Conservation (phyloP, 2,888 invertebrate genomes). For the Syrphus vitripennis region DNA sequence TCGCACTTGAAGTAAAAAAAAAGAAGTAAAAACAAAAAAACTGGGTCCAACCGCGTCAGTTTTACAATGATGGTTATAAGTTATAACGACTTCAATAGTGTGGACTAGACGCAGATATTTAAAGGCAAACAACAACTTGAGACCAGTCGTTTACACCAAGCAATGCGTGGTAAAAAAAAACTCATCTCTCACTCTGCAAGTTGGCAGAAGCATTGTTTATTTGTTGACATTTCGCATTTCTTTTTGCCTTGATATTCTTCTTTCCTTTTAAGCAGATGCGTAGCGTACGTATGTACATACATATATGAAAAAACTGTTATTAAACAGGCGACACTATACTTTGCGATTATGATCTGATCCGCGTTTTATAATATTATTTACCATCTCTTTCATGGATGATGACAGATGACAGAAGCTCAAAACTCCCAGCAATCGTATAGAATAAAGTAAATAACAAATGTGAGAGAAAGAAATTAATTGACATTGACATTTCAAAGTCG, state of each 20-base stretch:
- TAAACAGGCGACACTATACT: constrained; percentile 2
- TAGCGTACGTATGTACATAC: too few species aligned
- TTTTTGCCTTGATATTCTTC: constrained; percentile 14
- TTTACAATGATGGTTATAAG: constrained; percentile 42
- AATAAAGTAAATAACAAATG: too few species aligned
- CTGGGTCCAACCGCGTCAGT: not conserved
- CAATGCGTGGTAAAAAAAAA: constrained; percentile 14
- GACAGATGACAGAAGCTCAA: constrained; percentile 16
- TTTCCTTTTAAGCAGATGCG: constrained; percentile 27
- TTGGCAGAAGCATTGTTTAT: constrained; percentile 32
- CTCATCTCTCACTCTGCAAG: constrained; percentile 23
- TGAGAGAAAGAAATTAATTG: constrained; percentile 31
- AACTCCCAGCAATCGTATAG: not conserved
- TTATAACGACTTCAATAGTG: constrained; percentile 12
- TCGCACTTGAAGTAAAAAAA: not conserved
- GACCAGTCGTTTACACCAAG: constrained; percentile 18
- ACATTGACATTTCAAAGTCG: constrained; percentile 45
- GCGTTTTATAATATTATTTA: constrained; percentile 38
- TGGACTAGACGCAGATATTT: too few species aligned
- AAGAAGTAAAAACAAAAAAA: not conserved
- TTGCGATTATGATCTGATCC: constrained; percentile 47
- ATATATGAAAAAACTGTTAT: constrained; percentile 35
- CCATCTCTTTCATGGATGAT: not conserved
- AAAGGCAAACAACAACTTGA: constrained; percentile 38
- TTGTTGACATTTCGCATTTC: constrained; percentile 38